A percentile compares a stretch with the other conserved stretches of the same genome.
phyloP scores from a whole-genome alignment of 1,140 invertebrate genomes.

The Conopomorpha cramerella region DNA sequence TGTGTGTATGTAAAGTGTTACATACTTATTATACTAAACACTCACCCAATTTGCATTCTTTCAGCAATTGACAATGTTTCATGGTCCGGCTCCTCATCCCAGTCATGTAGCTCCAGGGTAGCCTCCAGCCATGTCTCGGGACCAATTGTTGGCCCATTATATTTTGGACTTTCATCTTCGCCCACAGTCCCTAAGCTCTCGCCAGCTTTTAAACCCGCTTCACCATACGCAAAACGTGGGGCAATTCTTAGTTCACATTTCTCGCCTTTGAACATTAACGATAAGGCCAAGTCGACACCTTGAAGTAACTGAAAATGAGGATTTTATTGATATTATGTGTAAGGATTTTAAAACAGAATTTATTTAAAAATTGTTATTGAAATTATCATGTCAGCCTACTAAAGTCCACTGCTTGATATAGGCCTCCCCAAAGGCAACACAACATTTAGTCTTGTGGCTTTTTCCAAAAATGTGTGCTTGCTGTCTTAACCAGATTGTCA shows the following conservation, averaged over 20 bases:
- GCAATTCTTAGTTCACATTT: slow-evolving; percentile 69
- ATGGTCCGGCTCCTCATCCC: slow-evolving; percentile 45
- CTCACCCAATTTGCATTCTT: slow-evolving; percentile 49
- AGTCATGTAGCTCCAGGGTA: slow-evolving; percentile 37
- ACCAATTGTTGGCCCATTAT: slow-evolving; percentile 28
- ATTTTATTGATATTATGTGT: no score
- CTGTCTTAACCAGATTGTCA: no score
- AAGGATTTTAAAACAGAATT: no score
- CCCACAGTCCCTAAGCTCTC: slow-evolving; percentile 69
- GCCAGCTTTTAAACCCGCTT: slow-evolving; percentile 67
- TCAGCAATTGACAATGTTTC: slow-evolving; percentile 41
- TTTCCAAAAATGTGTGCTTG: no score
- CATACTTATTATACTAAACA: no score
- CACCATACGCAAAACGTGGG: slow-evolving; percentile 77
- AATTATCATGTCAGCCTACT: no score
- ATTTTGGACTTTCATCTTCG: slow-evolving; percentile 67
- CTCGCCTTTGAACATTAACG: slow-evolving; percentile 84
- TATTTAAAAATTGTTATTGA: no score
- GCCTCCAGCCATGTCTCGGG: slow-evolving; percentile 35
- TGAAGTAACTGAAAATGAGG: slow-evolving; percentile 62
- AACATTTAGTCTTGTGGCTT: no score
- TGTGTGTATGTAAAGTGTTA: no score
- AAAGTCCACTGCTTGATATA: no score
- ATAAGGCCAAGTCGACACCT: slow-evolving; percentile 82
- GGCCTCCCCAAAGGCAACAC: no score